Base-by-base conservation (phyloP, 1,140 invertebrate genomes). In the Drosophila repleta region DNA sequence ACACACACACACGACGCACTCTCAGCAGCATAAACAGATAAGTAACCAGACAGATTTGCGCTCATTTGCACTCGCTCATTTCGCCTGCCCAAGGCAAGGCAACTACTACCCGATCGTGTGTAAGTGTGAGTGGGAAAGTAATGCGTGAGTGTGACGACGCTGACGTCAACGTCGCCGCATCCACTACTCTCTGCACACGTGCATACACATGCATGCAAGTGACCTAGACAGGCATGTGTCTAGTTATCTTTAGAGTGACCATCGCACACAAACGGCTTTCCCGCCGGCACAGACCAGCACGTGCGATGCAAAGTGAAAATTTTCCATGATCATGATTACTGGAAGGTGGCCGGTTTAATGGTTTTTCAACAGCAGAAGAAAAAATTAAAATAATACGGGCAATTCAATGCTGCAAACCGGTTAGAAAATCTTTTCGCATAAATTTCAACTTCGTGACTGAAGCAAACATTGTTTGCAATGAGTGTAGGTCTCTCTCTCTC, bases 41-140 rank as follows among this genome's bases (percentile, higher is more conserved):
- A 57, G 17, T 35, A 55, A 13, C 26, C 55, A 64, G 32, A 53
- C 35, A 52, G 35, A 17, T 49, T 43, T 56, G 11, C 60, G 67
- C 81, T 85, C 82, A 62, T 75, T 85, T 85, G 81, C 82, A 87
- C 81, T 74, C 81, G 81, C 81, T 85, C 81, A 87, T 67, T 78
- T 74, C 17, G 45, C 20, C 37, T 56, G 64, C 18, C 39, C 11
- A 4, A 8, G 3, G 35, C 39, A 43, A 17, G 39, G 15, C 39
- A 43, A 11, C 32, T 11, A 21, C 10, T 15, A n/a, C 41, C 32
- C 60, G 60, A 61, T 53, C 52, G 4, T 35, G 61, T 57, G 26
- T 46, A 46, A 60, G 62, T 65, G 74, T 62, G 69, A 43, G 17
- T 41, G 35, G 4, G 35, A 51, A 49, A 26, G 46, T 39, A 39